Evolutionary conservation across 2,113 vertebrate species (phyloP).

Genomic region (Tichodroma muraria): DNA sequence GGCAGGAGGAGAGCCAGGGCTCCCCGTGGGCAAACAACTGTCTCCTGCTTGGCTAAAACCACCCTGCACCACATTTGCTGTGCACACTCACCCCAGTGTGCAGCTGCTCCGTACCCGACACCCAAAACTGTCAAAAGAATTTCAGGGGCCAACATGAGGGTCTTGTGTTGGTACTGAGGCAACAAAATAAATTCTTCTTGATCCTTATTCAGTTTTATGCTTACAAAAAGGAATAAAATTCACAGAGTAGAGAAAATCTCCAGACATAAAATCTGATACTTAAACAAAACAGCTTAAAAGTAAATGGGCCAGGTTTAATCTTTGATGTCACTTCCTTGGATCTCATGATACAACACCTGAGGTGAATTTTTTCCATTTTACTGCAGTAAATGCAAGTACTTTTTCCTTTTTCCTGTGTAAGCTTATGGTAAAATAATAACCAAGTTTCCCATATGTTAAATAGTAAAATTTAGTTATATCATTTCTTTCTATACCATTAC

Average conservation of each 20-base stretch:
- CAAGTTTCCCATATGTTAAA: constrained; percentile 47
- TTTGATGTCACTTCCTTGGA: constrained; percentile 52
- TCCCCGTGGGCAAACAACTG: not conserved
- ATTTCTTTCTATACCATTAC: constrained; percentile 38
- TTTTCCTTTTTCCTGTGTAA: not conserved
- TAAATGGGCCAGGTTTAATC: constrained; percentile 22
- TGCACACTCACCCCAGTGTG: not conserved
- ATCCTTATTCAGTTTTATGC: not conserved
- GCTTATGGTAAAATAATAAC: constrained; percentile 53
- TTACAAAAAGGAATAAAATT: not conserved
- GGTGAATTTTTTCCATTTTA: constrained; percentile 45
- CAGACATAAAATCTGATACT: constrained; percentile 36
- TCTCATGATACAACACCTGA: constrained; percentile 49
- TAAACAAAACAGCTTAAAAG: constrained; percentile 18
- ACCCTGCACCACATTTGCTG: not conserved
- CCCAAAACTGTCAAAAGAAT: not conserved
- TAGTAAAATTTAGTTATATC: constrained; percentile 42
- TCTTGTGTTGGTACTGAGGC: not conserved
- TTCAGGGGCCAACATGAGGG: not conserved
- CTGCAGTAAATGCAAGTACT: too few relatives aligned
- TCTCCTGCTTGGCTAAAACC: not conserved
- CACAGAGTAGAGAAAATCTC: not conserved
- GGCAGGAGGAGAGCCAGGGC: not conserved
- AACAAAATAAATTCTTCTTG: not conserved
- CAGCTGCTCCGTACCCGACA: not conserved